Base-by-base conservation (phyloP, 1,140 invertebrate species). In the Orussus abietinus region DNA sequence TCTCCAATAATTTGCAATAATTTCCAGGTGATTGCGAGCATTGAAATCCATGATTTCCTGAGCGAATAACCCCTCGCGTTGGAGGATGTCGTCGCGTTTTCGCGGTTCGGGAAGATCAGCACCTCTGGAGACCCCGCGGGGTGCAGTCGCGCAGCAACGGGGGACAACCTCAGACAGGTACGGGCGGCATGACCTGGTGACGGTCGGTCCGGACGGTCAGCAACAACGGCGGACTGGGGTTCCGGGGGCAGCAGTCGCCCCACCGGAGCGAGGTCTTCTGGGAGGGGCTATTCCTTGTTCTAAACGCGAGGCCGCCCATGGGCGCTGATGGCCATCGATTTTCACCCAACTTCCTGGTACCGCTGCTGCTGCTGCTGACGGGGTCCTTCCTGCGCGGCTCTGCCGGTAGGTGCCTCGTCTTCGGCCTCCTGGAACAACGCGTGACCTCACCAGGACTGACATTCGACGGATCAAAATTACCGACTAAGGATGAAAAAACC, bases 221-320 rank as follows among this genome's bases (percentile, higher is more conserved):
- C 48, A 55, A 59, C 51, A 58, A 56, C 47, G 66, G 55, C 40
- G 59, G 59, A 39, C 59, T 67, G 55, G 48, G 48, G 48, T 64
- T 68, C 38, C 60, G 55, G 52, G 61, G 62, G 76, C 90, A 92
- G 77, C 88, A 90, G 76, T 93, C 90, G 67, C 90, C 89, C 90
- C 90, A 93, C 75, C 90, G 84, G 55, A 93, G 83, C 70, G 88
- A 91, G 73, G 90, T 93, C 80, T 92, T 92, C 78, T 92, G 89
- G 74, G 88, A 92, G 78, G 90, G 90, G 80, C 87, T 91, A 78
- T 92, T 93, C 76, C 88, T 86, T 69, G 90, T 92, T 79, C 83
- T 92, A 85, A 92, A 92, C 75, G 82, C 87, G 84, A 90, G 81
- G 77, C 87, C 86, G 80, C 85, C 91, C 90, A 92, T 93, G 84